phyloP scores from a whole-genome alignment of 2,888 invertebrate genomes.

The Orthosia gracilis region DNA sequence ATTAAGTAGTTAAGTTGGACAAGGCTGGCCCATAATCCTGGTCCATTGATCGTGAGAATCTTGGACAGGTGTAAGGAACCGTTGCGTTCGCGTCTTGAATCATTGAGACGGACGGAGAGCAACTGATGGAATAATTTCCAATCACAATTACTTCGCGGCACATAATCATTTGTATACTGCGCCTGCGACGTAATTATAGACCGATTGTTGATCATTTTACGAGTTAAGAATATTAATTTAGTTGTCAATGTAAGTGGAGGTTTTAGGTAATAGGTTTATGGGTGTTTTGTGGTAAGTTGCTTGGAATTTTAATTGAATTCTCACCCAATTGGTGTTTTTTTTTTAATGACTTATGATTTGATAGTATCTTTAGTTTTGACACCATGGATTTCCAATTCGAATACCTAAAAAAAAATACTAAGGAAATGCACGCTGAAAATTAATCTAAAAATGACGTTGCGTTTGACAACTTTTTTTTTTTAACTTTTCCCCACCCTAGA shows the following conservation, averaged over 20 bases:
- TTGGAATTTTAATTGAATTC: neutral
- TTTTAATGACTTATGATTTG: too few relatives aligned
- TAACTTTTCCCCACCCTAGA: too few relatives aligned
- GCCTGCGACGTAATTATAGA: constrained; percentile 41
- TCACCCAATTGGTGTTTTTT: neutral
- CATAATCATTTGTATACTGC: constrained; percentile 52
- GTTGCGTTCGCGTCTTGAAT: constrained; percentile 69
- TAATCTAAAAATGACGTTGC: neutral
- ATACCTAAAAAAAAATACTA: neutral
- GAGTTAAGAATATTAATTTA: constrained; percentile 43
- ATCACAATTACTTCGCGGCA: constrained; percentile 49
- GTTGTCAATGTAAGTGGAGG: constrained; percentile 19
- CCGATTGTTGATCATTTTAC: constrained; percentile 43
- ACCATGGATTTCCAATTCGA: neutral
- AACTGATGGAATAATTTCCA: constrained; percentile 52
- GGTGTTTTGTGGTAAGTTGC: constrained; percentile 13
- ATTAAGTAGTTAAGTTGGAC: constrained; percentile 50
- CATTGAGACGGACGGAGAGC: constrained; percentile 51
- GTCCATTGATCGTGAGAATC: constrained; percentile 80
- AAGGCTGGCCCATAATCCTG: constrained; percentile 45
- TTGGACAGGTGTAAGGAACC: constrained; percentile 80
- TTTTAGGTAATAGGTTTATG: constrained; percentile 32
- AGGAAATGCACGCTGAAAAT: neutral
- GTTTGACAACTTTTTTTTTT: too few relatives aligned
- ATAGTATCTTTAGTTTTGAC: too few relatives aligned